phyloP scores from a whole-genome alignment of 2,113 vertebrate species.

The Turnix velox region DNA sequence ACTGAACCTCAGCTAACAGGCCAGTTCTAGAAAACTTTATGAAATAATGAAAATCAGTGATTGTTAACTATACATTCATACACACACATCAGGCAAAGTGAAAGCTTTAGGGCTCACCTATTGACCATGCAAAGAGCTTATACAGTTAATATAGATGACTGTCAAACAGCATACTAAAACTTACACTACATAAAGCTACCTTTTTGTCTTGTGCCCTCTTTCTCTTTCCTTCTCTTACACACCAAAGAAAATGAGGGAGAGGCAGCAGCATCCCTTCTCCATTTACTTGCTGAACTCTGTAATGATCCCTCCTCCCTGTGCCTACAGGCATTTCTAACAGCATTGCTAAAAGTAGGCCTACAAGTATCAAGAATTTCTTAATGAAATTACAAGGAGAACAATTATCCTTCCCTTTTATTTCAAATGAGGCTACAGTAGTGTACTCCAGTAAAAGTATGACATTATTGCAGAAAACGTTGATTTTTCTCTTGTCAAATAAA shows the following conservation, averaged over 20 bases:
- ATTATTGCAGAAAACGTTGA: not conserved
- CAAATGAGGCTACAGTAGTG: not conserved
- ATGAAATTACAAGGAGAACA: not conserved
- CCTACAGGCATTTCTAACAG: not conserved
- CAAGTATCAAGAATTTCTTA: not conserved
- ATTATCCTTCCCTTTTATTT: not conserved
- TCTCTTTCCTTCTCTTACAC: not conserved
- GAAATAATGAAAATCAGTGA: not conserved
- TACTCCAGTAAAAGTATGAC: not conserved
- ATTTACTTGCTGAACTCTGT: not conserved
- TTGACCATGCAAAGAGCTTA: not conserved
- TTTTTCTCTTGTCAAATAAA: not conserved
- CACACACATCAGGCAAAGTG: not conserved
- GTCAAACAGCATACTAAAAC: not conserved
- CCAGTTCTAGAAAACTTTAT: not conserved
- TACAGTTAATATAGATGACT: not conserved
- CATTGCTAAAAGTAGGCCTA: not conserved
- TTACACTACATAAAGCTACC: not conserved
- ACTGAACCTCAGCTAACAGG: not conserved
- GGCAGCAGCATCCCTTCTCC: not conserved
- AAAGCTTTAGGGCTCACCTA: not conserved
- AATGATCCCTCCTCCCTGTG: not conserved
- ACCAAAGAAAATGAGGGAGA: not conserved
- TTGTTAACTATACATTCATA: not conserved
- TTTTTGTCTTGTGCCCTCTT: not conserved